phyloP scores from a whole-genome alignment of 2,888 invertebrate species.

The Hirtodrosophila alboralis region DNA sequence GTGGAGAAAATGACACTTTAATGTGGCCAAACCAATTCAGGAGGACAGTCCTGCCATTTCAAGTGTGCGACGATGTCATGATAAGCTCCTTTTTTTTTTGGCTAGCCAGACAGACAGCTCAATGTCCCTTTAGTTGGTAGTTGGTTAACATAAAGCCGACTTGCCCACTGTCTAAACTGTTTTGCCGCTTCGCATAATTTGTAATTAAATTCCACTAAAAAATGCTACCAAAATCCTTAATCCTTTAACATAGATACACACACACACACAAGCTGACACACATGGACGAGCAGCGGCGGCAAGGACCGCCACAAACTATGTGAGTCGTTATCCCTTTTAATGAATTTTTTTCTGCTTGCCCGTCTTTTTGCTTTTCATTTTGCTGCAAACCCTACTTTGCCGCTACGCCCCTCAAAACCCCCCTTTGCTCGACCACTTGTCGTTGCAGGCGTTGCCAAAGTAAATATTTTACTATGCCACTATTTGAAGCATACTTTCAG shows the following conservation, averaged over 20 bases:
- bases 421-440: constrained; percentile 21
- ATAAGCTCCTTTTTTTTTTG: constrained; percentile 9
- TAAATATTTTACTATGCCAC: constrained; percentile 76
- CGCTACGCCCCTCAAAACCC: constrained; percentile 1
- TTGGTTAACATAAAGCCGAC: constrained; percentile 27
- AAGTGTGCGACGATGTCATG: constrained; percentile 12
- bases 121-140: constrained; percentile 25
- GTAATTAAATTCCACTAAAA: constrained; percentile 75
- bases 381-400: constrained; percentile 41
- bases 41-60: constrained; percentile 8
- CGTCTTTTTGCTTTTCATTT: constrained; percentile 64
- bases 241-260: constrained; percentile 46
- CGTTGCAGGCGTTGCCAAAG: constrained; percentile 64
- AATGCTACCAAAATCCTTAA: constrained; percentile 65
- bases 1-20: constrained; percentile 17
- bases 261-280: constrained; percentile 11
- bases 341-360: constrained; percentile 73
- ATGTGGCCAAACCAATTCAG: constrained; percentile 1
- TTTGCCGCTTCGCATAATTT: constrained; percentile 67
- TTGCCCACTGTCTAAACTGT: constrained; percentile 34
- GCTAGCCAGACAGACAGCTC: constrained; percentile 12
- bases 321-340: constrained; percentile 78
- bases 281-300: constrained; percentile 25
- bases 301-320: constrained; percentile 62
- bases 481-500: constrained; percentile 76